Percentiles rank a stretch among this genome's conserved stretches.
phyloP scores from a whole-genome alignment of 2,888 invertebrate genomes.

The Ormyrus nitidulus region DNA sequence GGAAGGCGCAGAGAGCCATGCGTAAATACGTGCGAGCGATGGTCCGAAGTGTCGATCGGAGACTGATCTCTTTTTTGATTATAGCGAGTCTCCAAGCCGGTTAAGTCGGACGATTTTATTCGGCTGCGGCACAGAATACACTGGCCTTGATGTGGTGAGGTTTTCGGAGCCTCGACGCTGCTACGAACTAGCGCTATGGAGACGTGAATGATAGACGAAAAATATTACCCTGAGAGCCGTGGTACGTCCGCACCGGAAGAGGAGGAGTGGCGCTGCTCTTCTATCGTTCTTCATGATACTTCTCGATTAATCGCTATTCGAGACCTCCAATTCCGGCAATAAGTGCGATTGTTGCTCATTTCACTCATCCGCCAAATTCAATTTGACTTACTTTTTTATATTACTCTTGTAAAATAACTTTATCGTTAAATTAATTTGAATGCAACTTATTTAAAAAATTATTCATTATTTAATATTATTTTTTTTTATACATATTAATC shows the following conservation, averaged over 20 bases:
- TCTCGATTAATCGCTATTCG: constrained; percentile 19
- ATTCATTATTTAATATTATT: no score
- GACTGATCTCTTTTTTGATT: constrained; percentile 28
- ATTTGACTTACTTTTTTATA: neutral
- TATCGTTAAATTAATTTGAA: neutral
- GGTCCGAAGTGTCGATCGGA: constrained; percentile 43
- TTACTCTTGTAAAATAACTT: neutral
- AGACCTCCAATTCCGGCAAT: constrained; percentile 2
- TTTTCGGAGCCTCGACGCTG: constrained; percentile 58
- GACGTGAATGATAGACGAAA: constrained; percentile 70
- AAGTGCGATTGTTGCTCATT: no score
- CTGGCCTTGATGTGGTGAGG: constrained; percentile 62
- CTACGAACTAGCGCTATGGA: constrained; percentile 63
- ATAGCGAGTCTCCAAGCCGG: constrained; percentile 37
- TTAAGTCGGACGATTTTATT: constrained; percentile 31
- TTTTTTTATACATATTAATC: no score
- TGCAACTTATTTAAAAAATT: no score
- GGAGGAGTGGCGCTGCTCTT: constrained; percentile 58
- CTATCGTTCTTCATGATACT: constrained; percentile 1
- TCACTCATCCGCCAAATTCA: no score
- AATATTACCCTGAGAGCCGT: constrained; percentile 71
- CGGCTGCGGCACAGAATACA: constrained; percentile 32
- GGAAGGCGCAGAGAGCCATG: neutral
- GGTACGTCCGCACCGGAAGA: constrained; percentile 71
- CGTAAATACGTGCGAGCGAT: neutral